These are phyloP conservation scores for Epizoanthus rinbou DNA, from an alignment of 92 coral and sea anemone genomes.

Conservation along the genomic window DNA sequence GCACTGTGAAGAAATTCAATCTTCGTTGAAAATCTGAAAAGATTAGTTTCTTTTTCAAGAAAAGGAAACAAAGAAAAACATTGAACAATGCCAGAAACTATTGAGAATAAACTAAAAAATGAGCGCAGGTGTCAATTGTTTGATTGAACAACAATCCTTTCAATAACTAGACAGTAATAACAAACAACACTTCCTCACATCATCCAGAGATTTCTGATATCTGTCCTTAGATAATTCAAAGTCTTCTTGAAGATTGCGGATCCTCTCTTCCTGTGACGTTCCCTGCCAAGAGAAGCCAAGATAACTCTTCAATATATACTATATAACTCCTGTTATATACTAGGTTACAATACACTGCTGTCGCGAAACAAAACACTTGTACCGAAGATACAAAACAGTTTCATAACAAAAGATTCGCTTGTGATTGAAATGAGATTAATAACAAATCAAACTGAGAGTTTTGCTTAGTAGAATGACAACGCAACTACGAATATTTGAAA, in stretches of 20 bases:
- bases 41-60: neutral
- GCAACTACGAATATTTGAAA: no score
- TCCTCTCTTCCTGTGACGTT: slow-evolving; percentile 73
- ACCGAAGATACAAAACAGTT: no score
- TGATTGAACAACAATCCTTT: neutral
- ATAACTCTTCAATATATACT: no score
- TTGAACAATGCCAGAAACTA: neutral
- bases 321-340: no score
- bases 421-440: no score
- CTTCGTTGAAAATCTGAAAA: neutral
- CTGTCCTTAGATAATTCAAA: slow-evolving; percentile 71
- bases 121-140: neutral
- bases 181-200: slow-evolving; percentile 53
- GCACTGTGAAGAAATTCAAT: neutral
- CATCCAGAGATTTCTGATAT: slow-evolving; percentile 72
- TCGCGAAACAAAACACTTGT: no score
- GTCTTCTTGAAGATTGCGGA: slow-evolving; percentile 78
- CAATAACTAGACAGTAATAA: neutral
- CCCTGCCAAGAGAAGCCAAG: slow-evolving; percentile 44
- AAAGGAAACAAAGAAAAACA: neutral
- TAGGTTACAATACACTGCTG: no score
- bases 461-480: no score
- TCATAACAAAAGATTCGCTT: no score
- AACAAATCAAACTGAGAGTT: no score
- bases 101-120: neutral